Conservation (phyloP, 2,113 vertebrate species). For the Ciconia stormi region DNA sequence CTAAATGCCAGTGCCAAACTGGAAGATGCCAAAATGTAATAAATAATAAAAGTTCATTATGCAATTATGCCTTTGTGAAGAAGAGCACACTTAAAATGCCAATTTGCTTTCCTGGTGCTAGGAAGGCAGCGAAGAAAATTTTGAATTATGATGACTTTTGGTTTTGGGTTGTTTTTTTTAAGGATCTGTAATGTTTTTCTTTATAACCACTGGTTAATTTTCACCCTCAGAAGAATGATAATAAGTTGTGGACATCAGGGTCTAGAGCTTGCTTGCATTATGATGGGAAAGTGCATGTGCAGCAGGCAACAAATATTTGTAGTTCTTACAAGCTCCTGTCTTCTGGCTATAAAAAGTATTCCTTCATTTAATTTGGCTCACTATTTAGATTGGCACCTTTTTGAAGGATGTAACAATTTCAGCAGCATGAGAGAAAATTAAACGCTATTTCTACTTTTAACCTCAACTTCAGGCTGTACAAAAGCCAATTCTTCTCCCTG, state of each 20-base stretch:
- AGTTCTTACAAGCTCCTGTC: neutral
- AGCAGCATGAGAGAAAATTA: neutral
- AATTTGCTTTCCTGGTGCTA: neutral
- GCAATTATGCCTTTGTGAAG: neutral
- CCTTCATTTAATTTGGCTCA: neutral
- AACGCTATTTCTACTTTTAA: neutral
- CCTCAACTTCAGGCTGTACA: neutral
- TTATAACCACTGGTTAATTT: neutral
- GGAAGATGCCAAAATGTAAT: neutral
- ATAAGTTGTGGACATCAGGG: neutral
- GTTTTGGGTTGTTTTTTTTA: neutral
- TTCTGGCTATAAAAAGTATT: neutral
- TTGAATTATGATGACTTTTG: neutral
- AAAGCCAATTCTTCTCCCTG: neutral
- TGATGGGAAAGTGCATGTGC: neutral
- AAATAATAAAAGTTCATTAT: neutral
- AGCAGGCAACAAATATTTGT: neutral
- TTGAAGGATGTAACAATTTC: neutral
- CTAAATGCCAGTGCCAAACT: neutral
- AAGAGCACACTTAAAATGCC: neutral
- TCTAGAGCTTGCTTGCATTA: neutral
- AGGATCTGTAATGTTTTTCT: neutral
- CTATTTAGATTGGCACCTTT: neutral
- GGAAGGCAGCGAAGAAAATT: neutral
- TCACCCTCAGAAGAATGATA: neutral